These are phyloP conservation scores for Paracanthobrama guichenoti DNA, from an alignment of 2,113 vertebrate genomes.

Conservation along the genomic window DNA sequence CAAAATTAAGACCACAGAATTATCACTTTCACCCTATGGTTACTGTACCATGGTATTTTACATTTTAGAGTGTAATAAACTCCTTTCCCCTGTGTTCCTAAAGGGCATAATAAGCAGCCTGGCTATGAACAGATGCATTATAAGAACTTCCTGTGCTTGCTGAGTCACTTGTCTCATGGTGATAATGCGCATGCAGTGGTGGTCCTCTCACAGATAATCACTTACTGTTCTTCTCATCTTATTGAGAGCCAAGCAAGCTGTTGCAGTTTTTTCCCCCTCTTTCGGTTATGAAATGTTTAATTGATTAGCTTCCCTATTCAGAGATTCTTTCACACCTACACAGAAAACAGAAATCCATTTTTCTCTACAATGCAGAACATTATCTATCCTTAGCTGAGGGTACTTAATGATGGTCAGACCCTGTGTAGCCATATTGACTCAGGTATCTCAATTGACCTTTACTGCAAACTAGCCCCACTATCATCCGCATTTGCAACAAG, in stretches of 20 bases:
- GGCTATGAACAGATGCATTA: conserved; percentile 9
- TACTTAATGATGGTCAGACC: conserved; percentile 44
- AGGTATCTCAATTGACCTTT: conserved; percentile 68
- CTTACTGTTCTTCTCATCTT: conserved; percentile 31
- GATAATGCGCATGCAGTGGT: conserved; percentile 20
- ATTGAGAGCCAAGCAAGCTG: conserved; percentile 33
- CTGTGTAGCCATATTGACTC: conserved; percentile 57
- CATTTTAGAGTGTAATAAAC: background rate
- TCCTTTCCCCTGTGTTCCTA: background rate
- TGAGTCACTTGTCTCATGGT: conserved; percentile 8
- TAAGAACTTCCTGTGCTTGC: conserved; percentile 27
- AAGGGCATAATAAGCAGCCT: background rate
- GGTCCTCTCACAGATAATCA: conserved; percentile 27
- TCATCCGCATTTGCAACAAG: conserved; percentile 65
- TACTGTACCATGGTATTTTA: background rate
- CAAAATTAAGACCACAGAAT: conserved; percentile 58
- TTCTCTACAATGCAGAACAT: conserved; percentile 20
- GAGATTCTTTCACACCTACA: conserved; percentile 31
- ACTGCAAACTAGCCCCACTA: conserved; percentile 38
- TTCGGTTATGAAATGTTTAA: conserved; percentile 39
- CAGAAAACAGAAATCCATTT: conserved; percentile 31
- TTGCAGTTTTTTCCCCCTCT: background rate
- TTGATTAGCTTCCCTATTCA: conserved; percentile 48
- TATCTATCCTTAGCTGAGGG: conserved; percentile 21
- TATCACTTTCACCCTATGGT: conserved; percentile 8